These are phyloP conservation scores for Papilio machaon DNA, from an alignment of 1,140 invertebrate genomes.

Conservation along the genomic window DNA sequence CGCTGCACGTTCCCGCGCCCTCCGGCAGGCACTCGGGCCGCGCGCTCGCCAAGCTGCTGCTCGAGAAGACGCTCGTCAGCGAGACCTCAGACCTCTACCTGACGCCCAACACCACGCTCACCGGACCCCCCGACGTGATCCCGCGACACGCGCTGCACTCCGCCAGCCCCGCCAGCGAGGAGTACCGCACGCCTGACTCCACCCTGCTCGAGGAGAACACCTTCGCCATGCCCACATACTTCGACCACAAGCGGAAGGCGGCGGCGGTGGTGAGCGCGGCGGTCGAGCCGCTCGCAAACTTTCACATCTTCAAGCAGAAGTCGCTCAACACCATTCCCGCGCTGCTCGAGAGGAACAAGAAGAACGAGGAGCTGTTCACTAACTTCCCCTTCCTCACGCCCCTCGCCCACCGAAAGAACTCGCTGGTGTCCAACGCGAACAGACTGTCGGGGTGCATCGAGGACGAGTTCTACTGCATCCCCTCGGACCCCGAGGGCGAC, in stretches of 20 bases:
- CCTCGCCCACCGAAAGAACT: conserved; percentile 79
- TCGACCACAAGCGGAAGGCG: conserved; percentile 73
- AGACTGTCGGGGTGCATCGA: conserved; percentile 73
- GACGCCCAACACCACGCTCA: conserved; percentile 68
- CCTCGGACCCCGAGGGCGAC: conserved; percentile 67
- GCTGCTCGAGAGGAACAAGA: conserved; percentile 62
- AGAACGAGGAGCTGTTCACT: conserved; percentile 75
- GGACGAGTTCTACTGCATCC: conserved; percentile 78
- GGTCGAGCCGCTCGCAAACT: conserved; percentile 74
- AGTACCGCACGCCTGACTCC: conserved; percentile 71
- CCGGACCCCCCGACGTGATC: conserved; percentile 67
- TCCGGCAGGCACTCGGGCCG: conserved; percentile 59
- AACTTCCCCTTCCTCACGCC: conserved; percentile 81
- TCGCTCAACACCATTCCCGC: conserved; percentile 78
- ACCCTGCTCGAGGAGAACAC: conserved; percentile 59
- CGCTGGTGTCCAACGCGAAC: conserved; percentile 61
- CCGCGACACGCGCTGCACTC: conserved; percentile 58
- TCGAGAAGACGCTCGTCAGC: conserved; percentile 58
- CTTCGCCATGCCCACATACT: conserved; percentile 79
- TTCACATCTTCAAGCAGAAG: conserved; percentile 80
- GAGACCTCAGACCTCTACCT: conserved; percentile 69
- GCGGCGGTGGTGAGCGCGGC: conserved; percentile 63
- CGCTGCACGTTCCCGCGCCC: conserved; percentile 55
- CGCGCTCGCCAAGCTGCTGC: conserved; percentile 63
- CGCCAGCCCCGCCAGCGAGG: conserved; percentile 56